Evolutionary conservation across 1,140 invertebrate species (phyloP), one percentile per base, ranked within the genome.

Genomic region (Drosophila bocki): DNA sequence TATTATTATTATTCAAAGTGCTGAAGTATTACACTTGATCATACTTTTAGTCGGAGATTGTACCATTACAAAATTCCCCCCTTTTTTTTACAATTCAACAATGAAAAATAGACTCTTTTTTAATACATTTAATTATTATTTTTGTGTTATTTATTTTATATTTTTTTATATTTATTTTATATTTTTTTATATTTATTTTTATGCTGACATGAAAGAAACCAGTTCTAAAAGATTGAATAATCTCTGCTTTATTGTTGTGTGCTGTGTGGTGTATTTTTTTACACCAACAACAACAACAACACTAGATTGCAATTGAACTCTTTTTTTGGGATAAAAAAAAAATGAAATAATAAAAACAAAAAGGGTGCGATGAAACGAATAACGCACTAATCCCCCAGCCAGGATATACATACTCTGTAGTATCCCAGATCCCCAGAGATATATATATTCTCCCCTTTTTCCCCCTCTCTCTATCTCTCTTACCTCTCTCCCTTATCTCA

Each of bases 261-360:
- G 53, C 11, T 37, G 17, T 53, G 47, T 41, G 56, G 33, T 75
- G 22, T 53, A n/a, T 19, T 32, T 53, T 32, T 53, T 62, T 48
- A 19, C 51, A 41, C 41, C 44, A 22, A 15, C 22, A 39, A 61
- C 12, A 3, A 19, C 53, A 42, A 11, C 61, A 63, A 33, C 37
- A 17, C 62, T 35, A 68, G 76, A 80, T 86, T 70, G 79, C 83
- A 86, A 86, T 86, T 86, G 83, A 86, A 82, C 82, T 72, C 53
- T 19, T 77, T 86, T 80, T 84, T 80, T 17, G 78, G 39, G 1
- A 32, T 11, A 51, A 51, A 51, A 51, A 32, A 29, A 1, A 26
- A n/a, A 29, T 6, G 11, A 54, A 54, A 54, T 8, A 13, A 54
- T 37, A 13, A 19, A 33, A 54, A 35, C 68, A 53, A 71, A 71